Base-by-base conservation (phyloP, 2,888 invertebrate species). In the Caenorhabditis uteleia region DNA sequence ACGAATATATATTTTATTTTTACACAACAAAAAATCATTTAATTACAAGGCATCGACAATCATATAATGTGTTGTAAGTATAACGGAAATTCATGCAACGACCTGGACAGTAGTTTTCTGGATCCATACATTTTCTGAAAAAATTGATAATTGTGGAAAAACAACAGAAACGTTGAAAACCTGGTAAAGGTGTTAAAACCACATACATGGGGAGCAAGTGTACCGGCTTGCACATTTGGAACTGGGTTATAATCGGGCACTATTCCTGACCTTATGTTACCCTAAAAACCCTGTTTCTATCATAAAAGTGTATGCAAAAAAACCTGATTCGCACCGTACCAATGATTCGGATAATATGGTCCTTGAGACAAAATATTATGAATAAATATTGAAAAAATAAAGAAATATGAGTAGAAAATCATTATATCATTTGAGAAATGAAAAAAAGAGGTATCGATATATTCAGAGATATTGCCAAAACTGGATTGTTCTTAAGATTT, bases 11-110 rank as follows among this genome's bases (percentile, higher is more conserved):
- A 46, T 44, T 33, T 16, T 42, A 21, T 33, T 47, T 27, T 38
- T 44, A 23, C 21, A 33, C 33, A 18, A 29, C 12, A 36, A 18
- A 18, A 20, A 8, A 42, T 21, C 27, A 27, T 29, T 20, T 23
- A 29, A 12, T 53, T 34, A 64, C 75, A 1, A 75, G 55, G 44
- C 77, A 77, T 12, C 77, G 49, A 51, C 78, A 78, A 38, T 78
- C 78, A 53, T 78, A 78, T 10, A 75, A 49, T 4, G 68, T 62
- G 57, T 78, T 78, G 64, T 70, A 76, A 20, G 73, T 76, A 53
- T 78, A 78, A 31, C 71, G 76, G 58, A 78, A 78, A 54, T 78
- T 78, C 73, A 78, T 75, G 40, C 78, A 78, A 44, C 59, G 58
- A 25, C 75, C 75, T 21, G 75, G 73, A 51, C 75, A 75, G 49